Conservation (phyloP, 2,888 invertebrate genomes). For the Chironomus tentans region DNA sequence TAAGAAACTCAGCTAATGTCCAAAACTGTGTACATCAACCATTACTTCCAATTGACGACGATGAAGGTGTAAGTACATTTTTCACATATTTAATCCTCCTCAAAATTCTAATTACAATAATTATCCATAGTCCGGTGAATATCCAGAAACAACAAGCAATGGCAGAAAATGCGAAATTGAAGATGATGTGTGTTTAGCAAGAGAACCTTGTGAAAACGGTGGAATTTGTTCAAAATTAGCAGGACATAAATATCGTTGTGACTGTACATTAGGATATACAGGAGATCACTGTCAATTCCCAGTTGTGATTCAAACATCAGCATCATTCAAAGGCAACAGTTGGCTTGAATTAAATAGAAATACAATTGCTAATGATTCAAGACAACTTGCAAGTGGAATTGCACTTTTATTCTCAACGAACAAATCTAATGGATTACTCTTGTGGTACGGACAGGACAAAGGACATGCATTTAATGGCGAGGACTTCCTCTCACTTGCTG, state of each 20-base stretch:
- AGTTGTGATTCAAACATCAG: conserved; percentile 36
- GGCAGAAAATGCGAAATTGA: conserved; percentile 55
- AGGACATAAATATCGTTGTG: conserved; percentile 56
- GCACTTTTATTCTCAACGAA: conserved; percentile 68
- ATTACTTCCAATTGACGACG: not conserved
- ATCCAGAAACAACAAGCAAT: conserved; percentile 26
- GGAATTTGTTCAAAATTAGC: conserved; percentile 58
- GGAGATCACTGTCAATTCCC: conserved; percentile 69
- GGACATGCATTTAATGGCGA: conserved; percentile 51
- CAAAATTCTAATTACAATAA: too few species aligned
- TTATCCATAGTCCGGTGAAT: conserved; percentile 30
- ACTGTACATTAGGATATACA: conserved; percentile 68
- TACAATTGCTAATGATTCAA: conserved; percentile 53
- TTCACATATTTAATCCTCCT: too few species aligned
- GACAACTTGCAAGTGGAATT: conserved; percentile 54
- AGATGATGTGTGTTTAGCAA: conserved; percentile 52
- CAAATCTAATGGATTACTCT: conserved; percentile 65
- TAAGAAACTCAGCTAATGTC: conserved; percentile 72
- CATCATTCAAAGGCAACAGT: conserved; percentile 40
- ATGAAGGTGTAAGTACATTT: conserved; percentile 18
- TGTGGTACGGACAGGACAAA: conserved; percentile 59
- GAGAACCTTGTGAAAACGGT: conserved; percentile 67
- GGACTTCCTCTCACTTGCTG: conserved; percentile 67
- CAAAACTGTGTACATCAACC: conserved; percentile 38
- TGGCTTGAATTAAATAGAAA: conserved; percentile 42